Evolutionary conservation across 2,888 invertebrate genomes (phyloP), one percentile per base, ranked within the genome.

Genomic region (Melanostoma mellinum): DNA sequence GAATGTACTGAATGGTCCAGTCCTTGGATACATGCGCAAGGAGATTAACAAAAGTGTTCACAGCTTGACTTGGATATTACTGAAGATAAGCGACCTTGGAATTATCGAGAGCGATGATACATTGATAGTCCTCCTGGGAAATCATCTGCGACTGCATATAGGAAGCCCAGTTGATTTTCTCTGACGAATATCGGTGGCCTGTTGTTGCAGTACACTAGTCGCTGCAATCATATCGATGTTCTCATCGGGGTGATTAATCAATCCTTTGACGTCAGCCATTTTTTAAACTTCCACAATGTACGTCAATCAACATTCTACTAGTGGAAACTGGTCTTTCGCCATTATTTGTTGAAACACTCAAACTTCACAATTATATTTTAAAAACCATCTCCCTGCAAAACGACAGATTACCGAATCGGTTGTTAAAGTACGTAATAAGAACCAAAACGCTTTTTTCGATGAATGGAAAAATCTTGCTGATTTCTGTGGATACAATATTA

Each of bases 131-230:
- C 89, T 98, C 98, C 89, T 97, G 95, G 2, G 96, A 96, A 87
- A 99, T 99, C 98, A 99, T 99, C 92, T 98, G 98, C 58, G 98
- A 98, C 96, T 98, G 98, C 89, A 96, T 93, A 92, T 99, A 99
- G 0, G 98, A 97, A 88, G 98, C 97, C 99, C 99, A 99, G 91
- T 98, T 99, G 86, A 99, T 96, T 88, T 95, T 94, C 89, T 96
- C 86, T 94, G 94, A 86, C 99, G 95, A 85, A 99, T 97, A 90
- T 99, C 99, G 87, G 96, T 96, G 42, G 99, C 99, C 89, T 97
- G 96, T 89, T 99, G 97, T 92, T 99, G 99, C 88, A 99, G 93
- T 85, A 97, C 96, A 92, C 99, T 99, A 75, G 99, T 99, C 76
- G 98, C 98, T 86, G 98, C 98, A 91, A 97, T 94, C 96, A 97